Conservation (phyloP, 1,140 invertebrate species). For the Drosophila kepulauana region DNA sequence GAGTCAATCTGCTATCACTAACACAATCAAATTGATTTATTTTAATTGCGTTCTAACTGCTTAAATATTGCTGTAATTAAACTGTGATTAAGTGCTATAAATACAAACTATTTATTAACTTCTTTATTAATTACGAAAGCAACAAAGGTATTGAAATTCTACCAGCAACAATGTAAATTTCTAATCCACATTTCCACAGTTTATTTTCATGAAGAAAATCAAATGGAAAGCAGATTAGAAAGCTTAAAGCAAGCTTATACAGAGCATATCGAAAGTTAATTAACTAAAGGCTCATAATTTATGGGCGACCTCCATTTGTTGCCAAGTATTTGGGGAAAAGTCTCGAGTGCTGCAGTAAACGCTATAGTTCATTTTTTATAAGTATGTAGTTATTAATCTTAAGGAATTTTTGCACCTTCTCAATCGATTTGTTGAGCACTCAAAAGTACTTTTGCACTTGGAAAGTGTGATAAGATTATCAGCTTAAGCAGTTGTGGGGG, state of each 20-base stretch:
- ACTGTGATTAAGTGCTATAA: too few species aligned
- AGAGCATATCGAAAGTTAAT: constrained; percentile 24
- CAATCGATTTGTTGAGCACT: constrained; percentile 55
- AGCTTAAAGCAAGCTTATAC: constrained; percentile 14
- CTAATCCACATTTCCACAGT: background rate
- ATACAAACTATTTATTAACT: too few species aligned
- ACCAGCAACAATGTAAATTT: too few species aligned
- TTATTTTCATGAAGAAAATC: background rate
- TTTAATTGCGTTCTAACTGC: too few species aligned
- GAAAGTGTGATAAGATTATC: constrained; percentile 64
- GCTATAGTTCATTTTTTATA: background rate
- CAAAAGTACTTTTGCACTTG: constrained; percentile 58
- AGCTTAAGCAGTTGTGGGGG: constrained; percentile 25
- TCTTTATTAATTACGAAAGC: too few species aligned
- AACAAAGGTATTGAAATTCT: too few species aligned
- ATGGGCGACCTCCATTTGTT: background rate
- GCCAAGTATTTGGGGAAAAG: background rate
- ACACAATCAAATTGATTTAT: too few species aligned
- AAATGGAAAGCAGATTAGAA: constrained; percentile 8
- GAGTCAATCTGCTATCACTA: too few species aligned
- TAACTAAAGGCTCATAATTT: constrained; percentile 25
- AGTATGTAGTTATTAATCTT: constrained; percentile 13
- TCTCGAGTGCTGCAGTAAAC: constrained; percentile 31
- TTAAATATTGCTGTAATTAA: too few species aligned
- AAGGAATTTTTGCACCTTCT: constrained; percentile 41